Base-by-base conservation (phyloP, 2,888 invertebrate genomes). In the Erebia palarica region DNA sequence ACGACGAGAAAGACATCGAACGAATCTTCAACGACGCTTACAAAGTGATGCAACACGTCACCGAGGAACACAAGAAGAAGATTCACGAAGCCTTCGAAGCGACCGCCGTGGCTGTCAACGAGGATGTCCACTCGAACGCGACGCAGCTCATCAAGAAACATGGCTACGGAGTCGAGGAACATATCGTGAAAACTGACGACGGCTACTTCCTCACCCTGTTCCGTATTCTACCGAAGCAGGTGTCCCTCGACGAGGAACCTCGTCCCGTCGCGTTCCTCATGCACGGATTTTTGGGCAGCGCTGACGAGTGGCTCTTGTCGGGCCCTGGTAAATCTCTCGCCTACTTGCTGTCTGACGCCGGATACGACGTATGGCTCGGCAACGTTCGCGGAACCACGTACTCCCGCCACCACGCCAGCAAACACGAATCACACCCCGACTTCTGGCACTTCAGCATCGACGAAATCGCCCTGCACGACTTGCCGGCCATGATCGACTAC, bases 261-360 rank as follows among this genome's bases (percentile, higher is more conserved):
- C 84, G 81, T 68, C 93, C 92, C 8, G 92, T 91, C 1, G 94
- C 94, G 1, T 88, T 95, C 72, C 77, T 96, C 55, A 91, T 95
- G 87, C 95, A 95, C 81, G 95, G 96, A 7, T 84, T 97, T 3
- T 83, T 96, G n/a, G 95, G 95, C 60, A 95, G 95, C 75, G 94
- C 96, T 0, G 94, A 95, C 44, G 94, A 95, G 82, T 97, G 95
- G 95, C 88, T 97, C 4, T 87, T 96, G 74, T 94, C 95, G 84
- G 95, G 95, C 16, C 95, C 95, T 0, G 87, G 93, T 70, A 94
- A 94, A 73, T 88, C 91, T 0, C 88, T 93, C 53, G 86, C 90
- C 27, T 92, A 86, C 80, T 76, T 86, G 73, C 83, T 93, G 16
- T 80, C 87, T 42, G 89, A 91, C 74, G 87, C 86, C 55, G 91